Evolutionary conservation across 2,888 invertebrate genomes (phyloP).

Genomic region (Glaucopsyche alexis): DNA sequence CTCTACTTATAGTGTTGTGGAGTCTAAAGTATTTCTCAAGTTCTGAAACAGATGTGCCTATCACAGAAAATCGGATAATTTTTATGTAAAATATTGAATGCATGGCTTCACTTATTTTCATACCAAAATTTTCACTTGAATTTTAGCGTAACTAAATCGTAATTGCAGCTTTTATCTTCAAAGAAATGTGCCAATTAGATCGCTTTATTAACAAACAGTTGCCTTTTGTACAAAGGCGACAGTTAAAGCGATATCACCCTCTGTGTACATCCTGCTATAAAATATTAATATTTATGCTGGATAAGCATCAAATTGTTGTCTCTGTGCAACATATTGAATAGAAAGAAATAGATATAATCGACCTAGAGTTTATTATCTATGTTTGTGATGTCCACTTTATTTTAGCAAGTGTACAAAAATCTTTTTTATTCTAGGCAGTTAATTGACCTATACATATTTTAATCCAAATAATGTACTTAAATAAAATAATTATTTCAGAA

Average conservation of each 20-base stretch:
- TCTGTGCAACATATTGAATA: not conserved
- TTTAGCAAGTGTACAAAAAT: not conserved
- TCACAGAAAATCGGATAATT: not conserved
- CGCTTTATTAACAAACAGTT: not conserved
- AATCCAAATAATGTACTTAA: conserved; percentile 1
- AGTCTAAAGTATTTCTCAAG: conserved; percentile 5
- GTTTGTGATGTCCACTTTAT: not conserved
- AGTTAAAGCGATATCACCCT: not conserved
- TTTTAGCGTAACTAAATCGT: not conserved
- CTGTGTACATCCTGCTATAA: no score
- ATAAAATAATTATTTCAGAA: not conserved
- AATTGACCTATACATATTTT: not conserved
- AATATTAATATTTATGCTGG: not conserved
- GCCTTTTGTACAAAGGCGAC: not conserved
- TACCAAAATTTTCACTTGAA: not conserved
- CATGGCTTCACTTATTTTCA: conserved; percentile 1
- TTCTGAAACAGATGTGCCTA: conserved; percentile 10
- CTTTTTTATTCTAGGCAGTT: not conserved
- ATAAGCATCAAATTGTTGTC: not conserved
- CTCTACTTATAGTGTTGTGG: conserved; percentile 1
- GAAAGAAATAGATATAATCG: not conserved
- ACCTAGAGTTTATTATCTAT: not conserved
- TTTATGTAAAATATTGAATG: not conserved
- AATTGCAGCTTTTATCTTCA: not conserved
- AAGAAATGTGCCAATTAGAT: conserved; percentile 5